A percentile compares a stretch with the other conserved stretches of the same genome.
These are phyloP conservation scores for Julus scandinavius DNA, from an alignment of 2,888 invertebrate species.

Conservation along the genomic window DNA sequence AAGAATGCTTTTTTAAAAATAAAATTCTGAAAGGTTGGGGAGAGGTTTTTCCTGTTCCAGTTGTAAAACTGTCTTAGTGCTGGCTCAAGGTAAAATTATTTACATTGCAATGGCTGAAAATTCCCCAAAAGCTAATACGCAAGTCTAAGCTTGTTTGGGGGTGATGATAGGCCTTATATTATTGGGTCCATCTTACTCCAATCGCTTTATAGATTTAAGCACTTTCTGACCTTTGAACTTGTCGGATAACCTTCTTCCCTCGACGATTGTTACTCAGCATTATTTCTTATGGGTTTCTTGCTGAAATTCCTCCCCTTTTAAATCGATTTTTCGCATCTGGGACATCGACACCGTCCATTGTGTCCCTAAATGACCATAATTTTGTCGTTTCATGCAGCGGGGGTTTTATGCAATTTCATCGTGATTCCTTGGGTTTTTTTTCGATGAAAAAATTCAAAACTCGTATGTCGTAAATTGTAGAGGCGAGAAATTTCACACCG, in stretches of 20 bases:
- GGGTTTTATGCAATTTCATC: not conserved
- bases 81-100: not conserved
- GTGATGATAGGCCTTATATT: too few relatives aligned
- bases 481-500: not conserved
- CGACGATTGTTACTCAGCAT: not conserved
- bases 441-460: not conserved
- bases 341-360: not conserved
- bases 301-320: not conserved
- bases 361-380: conserved; percentile 1
- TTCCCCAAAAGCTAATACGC: not conserved
- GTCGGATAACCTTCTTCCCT: not conserved
- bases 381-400: conserved; percentile 1
- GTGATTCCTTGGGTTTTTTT: not conserved
- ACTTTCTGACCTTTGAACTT: not conserved
- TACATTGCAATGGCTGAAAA: not conserved
- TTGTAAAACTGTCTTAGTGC: not conserved
- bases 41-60: not conserved
- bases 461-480: not conserved
- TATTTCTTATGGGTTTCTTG: not conserved
- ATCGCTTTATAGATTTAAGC: not conserved
- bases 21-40: not conserved
- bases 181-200: not conserved
- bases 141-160: too few relatives aligned
- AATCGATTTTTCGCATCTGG: not conserved
- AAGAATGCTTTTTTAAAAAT: not conserved